A percentile compares a stretch with the other conserved stretches of the same genome.
phyloP scores from a whole-genome alignment of 2,888 invertebrate species.

The Tipula confusa region DNA sequence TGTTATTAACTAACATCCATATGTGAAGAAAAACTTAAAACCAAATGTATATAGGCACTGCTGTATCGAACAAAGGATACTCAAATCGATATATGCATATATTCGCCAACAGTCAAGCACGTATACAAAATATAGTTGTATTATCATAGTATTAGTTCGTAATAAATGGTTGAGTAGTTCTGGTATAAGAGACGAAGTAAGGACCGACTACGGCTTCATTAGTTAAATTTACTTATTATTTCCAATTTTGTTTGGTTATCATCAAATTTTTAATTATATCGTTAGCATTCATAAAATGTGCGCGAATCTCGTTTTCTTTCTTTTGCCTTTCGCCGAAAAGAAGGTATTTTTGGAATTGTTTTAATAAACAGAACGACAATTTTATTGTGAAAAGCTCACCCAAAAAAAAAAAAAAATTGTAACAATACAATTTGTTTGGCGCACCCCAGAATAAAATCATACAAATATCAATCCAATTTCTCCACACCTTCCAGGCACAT shows the following conservation, averaged over 20 bases:
- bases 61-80: not conserved
- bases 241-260: not conserved
- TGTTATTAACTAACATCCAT: not conserved
- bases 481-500: constrained; percentile 20
- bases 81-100: too few species aligned
- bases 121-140: too few species aligned
- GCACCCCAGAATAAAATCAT: constrained; percentile 12
- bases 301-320: not conserved
- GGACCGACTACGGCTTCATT: too few species aligned
- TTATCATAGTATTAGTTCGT: too few species aligned
- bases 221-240: too few species aligned
- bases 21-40: constrained; percentile 9
- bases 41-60: not conserved
- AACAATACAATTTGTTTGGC: not conserved
- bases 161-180: too few species aligned
- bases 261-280: not conserved
- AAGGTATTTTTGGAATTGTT: not conserved
- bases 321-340: not conserved
- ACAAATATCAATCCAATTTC: constrained; percentile 14
- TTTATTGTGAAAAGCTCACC: not conserved
- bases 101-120: not conserved
- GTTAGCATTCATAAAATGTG: not conserved
- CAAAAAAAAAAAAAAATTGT: not conserved
- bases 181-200: too few species aligned
- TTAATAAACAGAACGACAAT: not conserved